Evolutionary conservation across 1,140 invertebrate species (phyloP), one percentile per base, ranked within the genome.

Genomic region (Hetaerina americana): DNA sequence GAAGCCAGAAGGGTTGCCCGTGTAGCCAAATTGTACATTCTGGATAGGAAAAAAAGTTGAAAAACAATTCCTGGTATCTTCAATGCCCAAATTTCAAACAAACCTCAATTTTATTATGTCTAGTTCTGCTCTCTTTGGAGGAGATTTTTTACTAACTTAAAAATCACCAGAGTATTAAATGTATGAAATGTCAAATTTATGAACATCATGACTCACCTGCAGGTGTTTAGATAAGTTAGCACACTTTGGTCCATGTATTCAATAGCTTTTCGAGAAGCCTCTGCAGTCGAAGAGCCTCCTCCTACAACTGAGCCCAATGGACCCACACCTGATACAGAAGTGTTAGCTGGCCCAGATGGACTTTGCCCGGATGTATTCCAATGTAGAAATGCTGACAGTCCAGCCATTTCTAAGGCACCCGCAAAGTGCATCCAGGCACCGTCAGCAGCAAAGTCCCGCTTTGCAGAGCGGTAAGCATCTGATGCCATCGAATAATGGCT

Each of bases 371-470:
- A 75, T 76, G 75, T 27, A 72, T 74, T 66, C 70, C 31, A 72
- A 40, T 15, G 70, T 73, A 31, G 73, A 78, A 96, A 97, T 0
- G 94, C 91, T 73, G 94, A 91, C 0, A 97, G 80, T 1, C 93
- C 92, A 5, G 95, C 95, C 95, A 98, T 97, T 85, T 98, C 96
- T 66, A 96, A 81, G 24, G 96, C 95, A 15, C 95, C 95, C 10
- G 96, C 96, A 82, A 94, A 97, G 80, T 97, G 95, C 15, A 98
- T 82, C 96, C 96, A 99, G 0, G 97, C 97, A 77, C 95, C 92
- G 81, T 99, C 97, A 22, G 90, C 91, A 76, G 92, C 92, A 81
- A 99, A 99, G 78, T 99, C 97, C 73, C 95, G 88, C 81, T 98
- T 99, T 12, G 95, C 92, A 22, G 92, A 89, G 80, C 99, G 95